phyloP scores from a whole-genome alignment of 2,888 invertebrate genomes.

The Plemyria rubiginata region DNA sequence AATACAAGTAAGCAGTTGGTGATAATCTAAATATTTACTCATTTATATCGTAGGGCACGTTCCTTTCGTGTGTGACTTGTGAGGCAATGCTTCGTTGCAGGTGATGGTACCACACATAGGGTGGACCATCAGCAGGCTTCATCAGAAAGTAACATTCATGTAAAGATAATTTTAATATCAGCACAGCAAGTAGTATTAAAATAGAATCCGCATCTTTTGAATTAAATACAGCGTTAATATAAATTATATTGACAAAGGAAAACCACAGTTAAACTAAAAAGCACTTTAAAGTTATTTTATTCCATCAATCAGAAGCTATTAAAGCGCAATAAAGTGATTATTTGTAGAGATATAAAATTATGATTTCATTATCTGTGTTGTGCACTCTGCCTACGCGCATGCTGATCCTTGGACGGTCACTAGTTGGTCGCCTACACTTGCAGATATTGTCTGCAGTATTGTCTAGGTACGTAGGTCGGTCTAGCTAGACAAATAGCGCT shows the following conservation, averaged over 20 bases:
- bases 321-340: slow-evolving; percentile 14
- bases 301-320: slow-evolving; percentile 9
- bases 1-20: too few species aligned
- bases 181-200: too few species aligned
- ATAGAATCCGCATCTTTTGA: neutral
- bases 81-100: too few species aligned
- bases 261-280: slow-evolving; percentile 3
- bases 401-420: slow-evolving; percentile 10
- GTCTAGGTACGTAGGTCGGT: slow-evolving; percentile 9
- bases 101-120: too few species aligned
- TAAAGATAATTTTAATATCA: too few species aligned
- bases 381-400: slow-evolving; percentile 24
- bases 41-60: too few species aligned
- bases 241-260: slow-evolving; percentile 10
- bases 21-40: too few species aligned
- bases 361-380: slow-evolving; percentile 12
- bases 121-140: too few species aligned
- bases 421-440: slow-evolving; percentile 21
- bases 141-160: too few species aligned
- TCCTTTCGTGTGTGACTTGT: too few species aligned
- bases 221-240: neutral
- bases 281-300: slow-evolving; percentile 2
- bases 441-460: slow-evolving; percentile 11
- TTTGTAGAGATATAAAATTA: slow-evolving; percentile 2
- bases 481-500: slow-evolving; percentile 5